phyloP scores from a whole-genome alignment of 2,888 invertebrate species.

The Drosophila rubida region DNA sequence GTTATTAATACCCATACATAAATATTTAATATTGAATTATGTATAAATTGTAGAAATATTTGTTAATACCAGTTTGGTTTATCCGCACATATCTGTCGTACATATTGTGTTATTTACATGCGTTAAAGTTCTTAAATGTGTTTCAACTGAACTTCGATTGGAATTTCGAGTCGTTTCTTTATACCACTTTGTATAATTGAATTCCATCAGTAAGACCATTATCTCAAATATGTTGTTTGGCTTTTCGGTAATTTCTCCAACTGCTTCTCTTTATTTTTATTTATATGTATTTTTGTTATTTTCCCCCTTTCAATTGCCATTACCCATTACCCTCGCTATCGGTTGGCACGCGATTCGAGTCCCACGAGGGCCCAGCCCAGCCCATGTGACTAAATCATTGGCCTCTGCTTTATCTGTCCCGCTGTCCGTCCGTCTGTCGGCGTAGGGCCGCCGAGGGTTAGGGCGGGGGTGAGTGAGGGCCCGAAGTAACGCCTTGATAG shows the following conservation, averaged over 20 bases:
- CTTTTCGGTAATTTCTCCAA: constrained; percentile 43
- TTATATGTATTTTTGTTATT: not conserved
- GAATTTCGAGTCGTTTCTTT: not conserved
- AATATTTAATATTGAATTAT: constrained; percentile 45
- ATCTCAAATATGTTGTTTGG: constrained; percentile 40
- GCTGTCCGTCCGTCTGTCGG: not conserved
- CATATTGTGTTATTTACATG: constrained; percentile 12
- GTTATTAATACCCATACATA: constrained; percentile 43
- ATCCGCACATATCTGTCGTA: constrained; percentile 10
- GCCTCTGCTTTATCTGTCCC: constrained; percentile 47
- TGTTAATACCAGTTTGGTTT: constrained; percentile 45
- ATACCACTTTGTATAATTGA: constrained; percentile 56
- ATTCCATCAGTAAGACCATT: constrained; percentile 53
- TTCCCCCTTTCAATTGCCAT: constrained; percentile 42
- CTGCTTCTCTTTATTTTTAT: constrained; percentile 21
- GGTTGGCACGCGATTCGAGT: constrained; percentile 52
- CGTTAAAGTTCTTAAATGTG: not conserved
- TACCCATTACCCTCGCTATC: constrained; percentile 40
- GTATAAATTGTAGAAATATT: constrained; percentile 67
- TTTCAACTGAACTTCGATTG: constrained; percentile 2
- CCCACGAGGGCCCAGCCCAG: constrained; percentile 28
- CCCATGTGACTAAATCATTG: constrained; percentile 42
- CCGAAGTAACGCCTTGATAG: constrained; percentile 28
- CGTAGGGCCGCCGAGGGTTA: too few relatives aligned
- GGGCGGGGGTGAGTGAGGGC: constrained; percentile 13